These are phyloP conservation scores for Bombus picipes DNA, from an alignment of 1,140 invertebrate genomes.

Conservation along the genomic window DNA sequence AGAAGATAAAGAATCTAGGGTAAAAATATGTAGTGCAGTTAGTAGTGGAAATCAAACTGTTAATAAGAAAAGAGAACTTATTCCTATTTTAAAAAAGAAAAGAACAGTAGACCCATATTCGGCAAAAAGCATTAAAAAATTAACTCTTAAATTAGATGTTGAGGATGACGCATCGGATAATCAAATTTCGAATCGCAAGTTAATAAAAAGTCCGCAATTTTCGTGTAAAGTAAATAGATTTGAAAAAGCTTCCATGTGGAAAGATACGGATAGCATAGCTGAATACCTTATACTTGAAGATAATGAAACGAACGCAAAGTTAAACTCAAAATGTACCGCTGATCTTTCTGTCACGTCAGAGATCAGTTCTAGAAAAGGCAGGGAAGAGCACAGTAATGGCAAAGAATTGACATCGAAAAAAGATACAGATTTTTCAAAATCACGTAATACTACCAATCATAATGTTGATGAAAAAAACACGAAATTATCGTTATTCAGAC, in stretches of 20 bases:
- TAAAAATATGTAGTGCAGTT: conserved; percentile 30
- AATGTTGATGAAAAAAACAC: conserved; percentile 58
- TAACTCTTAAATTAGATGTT: conserved; percentile 62
- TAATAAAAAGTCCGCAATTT: conserved; percentile 64
- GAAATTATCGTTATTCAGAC: conserved; percentile 67
- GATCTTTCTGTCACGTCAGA: background rate
- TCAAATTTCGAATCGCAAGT: background rate
- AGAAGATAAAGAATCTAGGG: conserved; percentile 77
- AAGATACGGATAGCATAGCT: conserved; percentile 73
- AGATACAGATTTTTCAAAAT: conserved; percentile 68
- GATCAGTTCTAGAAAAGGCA: background rate
- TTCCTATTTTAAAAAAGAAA: conserved; percentile 71
- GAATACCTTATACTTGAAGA: conserved; percentile 78
- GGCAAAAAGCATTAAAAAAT: conserved; percentile 58
- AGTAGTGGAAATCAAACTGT: background rate
- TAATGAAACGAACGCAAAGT: conserved; percentile 26
- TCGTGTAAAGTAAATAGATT: conserved; percentile 65
- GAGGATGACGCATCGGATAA: background rate
- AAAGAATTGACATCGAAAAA: conserved; percentile 61
- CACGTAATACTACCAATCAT: conserved; percentile 63
- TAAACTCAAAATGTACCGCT: background rate
- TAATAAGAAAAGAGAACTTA: conserved; percentile 66
- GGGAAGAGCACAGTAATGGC: conserved; percentile 3
- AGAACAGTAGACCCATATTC: conserved; percentile 25
- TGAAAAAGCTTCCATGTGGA: conserved; percentile 52